These are phyloP conservation scores for Trichoplusia ni DNA, from an alignment of 1,140 invertebrate species.

Conservation along the genomic window DNA sequence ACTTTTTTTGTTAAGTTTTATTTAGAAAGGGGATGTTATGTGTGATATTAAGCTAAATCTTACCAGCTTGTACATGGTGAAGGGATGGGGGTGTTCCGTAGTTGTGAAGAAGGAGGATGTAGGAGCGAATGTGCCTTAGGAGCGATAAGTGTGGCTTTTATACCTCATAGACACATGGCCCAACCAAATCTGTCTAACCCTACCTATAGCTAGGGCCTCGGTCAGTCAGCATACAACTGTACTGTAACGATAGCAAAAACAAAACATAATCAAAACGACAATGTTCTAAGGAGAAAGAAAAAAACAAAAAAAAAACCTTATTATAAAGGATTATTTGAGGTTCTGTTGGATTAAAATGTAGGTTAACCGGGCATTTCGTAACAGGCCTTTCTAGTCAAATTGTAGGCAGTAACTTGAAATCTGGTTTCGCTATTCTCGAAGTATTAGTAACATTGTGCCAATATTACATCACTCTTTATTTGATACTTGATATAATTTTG, in stretches of 20 bases:
- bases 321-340: no score
- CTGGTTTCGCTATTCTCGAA: conserved; percentile 3
- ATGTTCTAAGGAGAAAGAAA: no score
- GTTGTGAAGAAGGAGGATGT: conserved; percentile 53
- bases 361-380: not conserved
- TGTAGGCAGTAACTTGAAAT: conserved; percentile 4
- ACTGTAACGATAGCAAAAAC: conserved; percentile 13
- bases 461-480: conserved; percentile 49
- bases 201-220: conserved; percentile 65
- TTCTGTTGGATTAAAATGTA: no score
- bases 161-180: conserved; percentile 65
- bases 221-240: conserved; percentile 50
- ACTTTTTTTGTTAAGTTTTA: not conserved
- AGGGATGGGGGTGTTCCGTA: conserved; percentile 47
- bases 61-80: conserved; percentile 78
- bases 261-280: no score
- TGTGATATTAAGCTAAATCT: conserved; percentile 39
- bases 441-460: conserved; percentile 39
- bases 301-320: no score
- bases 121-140: conserved; percentile 63
- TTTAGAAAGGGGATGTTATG: not conserved
- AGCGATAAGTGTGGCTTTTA: conserved; percentile 58
- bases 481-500: not conserved
- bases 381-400: conserved; percentile 3
- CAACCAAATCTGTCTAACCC: conserved; percentile 69